Evolutionary conservation across 2,797 vertebrate genomes (phyloP).

Genomic region (Leptodactylus fallax): DNA sequence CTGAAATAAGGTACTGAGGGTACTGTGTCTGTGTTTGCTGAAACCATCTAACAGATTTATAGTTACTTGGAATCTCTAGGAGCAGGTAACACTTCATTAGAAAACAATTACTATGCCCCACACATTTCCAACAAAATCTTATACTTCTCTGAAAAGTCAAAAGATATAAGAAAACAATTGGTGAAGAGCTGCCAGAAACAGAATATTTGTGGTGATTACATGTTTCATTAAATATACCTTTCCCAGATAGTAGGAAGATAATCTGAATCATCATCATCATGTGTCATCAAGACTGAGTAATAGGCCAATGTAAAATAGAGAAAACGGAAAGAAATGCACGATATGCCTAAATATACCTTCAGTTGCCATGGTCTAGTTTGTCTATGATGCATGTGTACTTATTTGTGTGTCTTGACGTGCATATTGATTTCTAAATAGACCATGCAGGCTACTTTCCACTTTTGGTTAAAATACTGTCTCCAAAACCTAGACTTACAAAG

Average conservation of each 20-base stretch:
- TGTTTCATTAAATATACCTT: background rate
- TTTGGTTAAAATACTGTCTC: background rate
- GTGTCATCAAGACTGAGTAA: constrained; percentile 3
- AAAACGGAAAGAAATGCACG: background rate
- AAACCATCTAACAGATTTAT: background rate
- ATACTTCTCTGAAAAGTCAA: background rate
- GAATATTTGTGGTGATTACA: background rate
- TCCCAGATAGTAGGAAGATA: background rate
- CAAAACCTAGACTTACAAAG: background rate
- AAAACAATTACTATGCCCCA: background rate
- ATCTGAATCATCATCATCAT: background rate
- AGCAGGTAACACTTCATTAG: background rate
- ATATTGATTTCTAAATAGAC: background rate
- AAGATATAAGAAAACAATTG: constrained; percentile 10
- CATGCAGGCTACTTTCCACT: background rate
- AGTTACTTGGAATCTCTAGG: background rate
- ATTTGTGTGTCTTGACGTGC: background rate
- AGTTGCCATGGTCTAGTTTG: background rate
- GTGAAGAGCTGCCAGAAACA: background rate
- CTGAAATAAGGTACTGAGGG: background rate
- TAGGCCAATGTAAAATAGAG: background rate
- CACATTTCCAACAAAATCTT: background rate
- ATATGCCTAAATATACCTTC: background rate
- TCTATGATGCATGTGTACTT: background rate
- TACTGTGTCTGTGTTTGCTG: background rate